Conservation (phyloP, 2,113 vertebrate genomes). For the Scytalopus superciliaris region DNA sequence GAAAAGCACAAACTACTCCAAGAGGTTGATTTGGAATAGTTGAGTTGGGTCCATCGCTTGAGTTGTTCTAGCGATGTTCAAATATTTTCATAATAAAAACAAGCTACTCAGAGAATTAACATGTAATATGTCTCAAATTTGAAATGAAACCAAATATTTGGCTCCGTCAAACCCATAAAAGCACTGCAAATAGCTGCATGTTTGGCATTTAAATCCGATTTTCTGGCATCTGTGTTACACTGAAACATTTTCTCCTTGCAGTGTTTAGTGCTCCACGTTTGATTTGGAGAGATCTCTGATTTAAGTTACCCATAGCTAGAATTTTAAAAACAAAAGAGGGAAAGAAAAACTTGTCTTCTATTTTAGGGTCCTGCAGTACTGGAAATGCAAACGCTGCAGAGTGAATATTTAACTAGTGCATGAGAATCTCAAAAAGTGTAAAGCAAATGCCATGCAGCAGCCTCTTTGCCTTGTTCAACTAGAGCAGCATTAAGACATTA, state of each 20-base stretch:
- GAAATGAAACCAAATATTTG: not conserved
- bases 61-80: not conserved
- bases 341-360: slow-evolving; percentile 49
- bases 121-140: not conserved
- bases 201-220: not conserved
- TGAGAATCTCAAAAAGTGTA: slow-evolving; percentile 38
- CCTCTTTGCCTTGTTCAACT: not conserved
- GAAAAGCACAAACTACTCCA: not conserved
- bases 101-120: not conserved
- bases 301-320: not conserved
- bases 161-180: not conserved
- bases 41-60: not conserved
- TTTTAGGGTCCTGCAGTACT: slow-evolving; percentile 58
- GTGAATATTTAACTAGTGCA: slow-evolving; percentile 52
- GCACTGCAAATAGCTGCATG: not conserved
- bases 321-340: slow-evolving; percentile 37
- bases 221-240: not conserved
- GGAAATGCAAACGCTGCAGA: slow-evolving; percentile 44
- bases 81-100: not conserved
- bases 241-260: not conserved
- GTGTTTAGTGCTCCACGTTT: not conserved
- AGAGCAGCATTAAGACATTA: slow-evolving; percentile 45
- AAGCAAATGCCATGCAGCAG: slow-evolving; percentile 28
- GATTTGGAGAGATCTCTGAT: not conserved
- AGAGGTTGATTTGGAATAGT: not conserved